Conservation (phyloP, 2,797 vertebrate species). For the Sebastolobus alascanus region DNA sequence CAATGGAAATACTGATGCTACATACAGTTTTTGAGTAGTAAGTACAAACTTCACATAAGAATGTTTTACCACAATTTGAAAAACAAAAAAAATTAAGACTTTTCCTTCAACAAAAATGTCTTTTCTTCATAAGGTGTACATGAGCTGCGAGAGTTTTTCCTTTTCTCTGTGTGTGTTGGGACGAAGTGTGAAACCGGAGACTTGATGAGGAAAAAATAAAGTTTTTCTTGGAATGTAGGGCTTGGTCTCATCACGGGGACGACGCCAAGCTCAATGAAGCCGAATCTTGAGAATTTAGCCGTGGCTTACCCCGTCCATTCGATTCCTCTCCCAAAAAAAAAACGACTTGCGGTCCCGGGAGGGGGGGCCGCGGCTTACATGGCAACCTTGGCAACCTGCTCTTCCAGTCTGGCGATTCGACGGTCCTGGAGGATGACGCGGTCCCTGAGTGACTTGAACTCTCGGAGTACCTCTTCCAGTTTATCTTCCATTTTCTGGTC, state of each 20-base stretch:
- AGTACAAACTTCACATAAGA: constrained; percentile 83
- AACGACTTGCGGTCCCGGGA: constrained; percentile 56
- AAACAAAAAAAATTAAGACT: constrained; percentile 76
- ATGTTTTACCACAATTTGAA: constrained; percentile 79
- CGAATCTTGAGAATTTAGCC: constrained; percentile 78
- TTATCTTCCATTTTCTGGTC: constrained; percentile 94
- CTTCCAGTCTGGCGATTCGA: constrained; percentile 96
- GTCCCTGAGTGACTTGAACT: constrained; percentile 97
- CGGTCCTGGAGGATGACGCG: constrained; percentile 95
- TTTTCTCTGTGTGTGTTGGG: constrained; percentile 43
- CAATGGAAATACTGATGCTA: constrained; percentile 87
- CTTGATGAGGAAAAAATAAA: constrained; percentile 71
- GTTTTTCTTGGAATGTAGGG: constrained; percentile 89
- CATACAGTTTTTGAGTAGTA: constrained; percentile 80
- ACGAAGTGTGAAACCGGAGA: constrained; percentile 61
- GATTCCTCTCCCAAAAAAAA: constrained; percentile 69
- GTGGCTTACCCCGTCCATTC: constrained; percentile 72
- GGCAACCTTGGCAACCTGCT: constrained; percentile 93
- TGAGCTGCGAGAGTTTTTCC: constrained; percentile 70
- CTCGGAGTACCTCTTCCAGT: constrained; percentile 96
- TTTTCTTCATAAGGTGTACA: constrained; percentile 68
- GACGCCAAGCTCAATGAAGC: constrained; percentile 82
- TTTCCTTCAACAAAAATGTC: constrained; percentile 80
- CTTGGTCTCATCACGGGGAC: constrained; percentile 75
- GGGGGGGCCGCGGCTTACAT: constrained; percentile 81